Evolutionary conservation across 2,113 vertebrate species (phyloP).

Genomic region (Lagenorhynchus albirostris): DNA sequence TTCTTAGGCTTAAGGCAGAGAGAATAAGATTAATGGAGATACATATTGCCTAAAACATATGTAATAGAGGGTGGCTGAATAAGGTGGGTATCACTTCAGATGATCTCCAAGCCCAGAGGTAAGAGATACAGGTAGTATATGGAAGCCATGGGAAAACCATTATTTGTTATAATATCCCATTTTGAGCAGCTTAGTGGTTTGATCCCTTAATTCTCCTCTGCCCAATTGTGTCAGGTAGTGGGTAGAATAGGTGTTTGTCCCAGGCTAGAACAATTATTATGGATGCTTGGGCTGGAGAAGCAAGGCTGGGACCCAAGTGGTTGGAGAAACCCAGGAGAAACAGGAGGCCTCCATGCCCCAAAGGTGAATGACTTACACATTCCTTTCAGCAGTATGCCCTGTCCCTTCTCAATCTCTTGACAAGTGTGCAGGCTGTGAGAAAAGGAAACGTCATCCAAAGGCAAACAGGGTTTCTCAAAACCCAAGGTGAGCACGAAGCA

Average conservation of each 20-base stretch:
- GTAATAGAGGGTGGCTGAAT: not conserved
- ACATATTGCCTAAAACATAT: not conserved
- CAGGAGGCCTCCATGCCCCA: not conserved
- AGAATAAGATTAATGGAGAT: constrained; percentile 19
- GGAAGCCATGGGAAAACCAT: not conserved
- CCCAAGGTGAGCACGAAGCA: not conserved
- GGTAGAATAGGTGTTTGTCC: not conserved
- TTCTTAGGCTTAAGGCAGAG: not conserved
- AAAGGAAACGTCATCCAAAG: not conserved
- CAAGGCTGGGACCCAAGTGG: not conserved
- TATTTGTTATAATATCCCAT: not conserved
- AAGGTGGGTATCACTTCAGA: not conserved
- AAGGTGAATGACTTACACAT: not conserved
- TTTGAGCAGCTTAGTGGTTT: not conserved
- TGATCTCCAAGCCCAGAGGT: not conserved
- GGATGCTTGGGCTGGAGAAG: not conserved
- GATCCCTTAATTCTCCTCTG: not conserved
- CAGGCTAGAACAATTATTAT: not conserved
- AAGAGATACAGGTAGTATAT: not conserved
- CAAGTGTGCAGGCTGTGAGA: not conserved
- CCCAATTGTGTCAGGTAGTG: not conserved
- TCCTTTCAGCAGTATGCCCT: not conserved
- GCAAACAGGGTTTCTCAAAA: not conserved
- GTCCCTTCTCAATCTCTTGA: constrained; percentile 8
- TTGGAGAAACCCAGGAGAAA: not conserved